Evolutionary conservation across 37 sponge, comb jelly and placozoan genomes (phyloP).

Genomic region (Agelas oroides): DNA sequence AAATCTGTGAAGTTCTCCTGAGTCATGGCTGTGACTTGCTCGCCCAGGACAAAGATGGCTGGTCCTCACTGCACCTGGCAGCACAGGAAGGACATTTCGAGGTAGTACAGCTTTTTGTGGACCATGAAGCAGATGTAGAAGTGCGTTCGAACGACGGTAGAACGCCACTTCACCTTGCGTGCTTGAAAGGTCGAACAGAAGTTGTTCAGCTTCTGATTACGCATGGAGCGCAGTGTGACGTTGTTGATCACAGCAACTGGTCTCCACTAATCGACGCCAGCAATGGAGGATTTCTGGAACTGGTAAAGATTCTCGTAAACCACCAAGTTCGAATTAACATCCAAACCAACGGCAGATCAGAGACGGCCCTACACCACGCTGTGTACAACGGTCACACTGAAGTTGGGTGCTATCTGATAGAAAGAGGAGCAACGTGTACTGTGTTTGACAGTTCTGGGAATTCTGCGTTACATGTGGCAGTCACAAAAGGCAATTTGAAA

Average conservation of each 20-base stretch:
- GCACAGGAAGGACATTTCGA: constrained; percentile 57
- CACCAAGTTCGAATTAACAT: constrained; percentile 68
- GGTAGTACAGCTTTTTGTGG: constrained; percentile 60
- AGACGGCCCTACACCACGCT: constrained; percentile 79
- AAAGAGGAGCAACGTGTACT: constrained; percentile 43
- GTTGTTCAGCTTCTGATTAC: constrained; percentile 68
- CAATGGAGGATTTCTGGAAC: constrained; percentile 76
- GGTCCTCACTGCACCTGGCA: constrained; percentile 74
- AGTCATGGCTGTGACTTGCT: constrained; percentile 57
- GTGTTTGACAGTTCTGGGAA: constrained; percentile 47
- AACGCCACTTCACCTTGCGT: constrained; percentile 74
- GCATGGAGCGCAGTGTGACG: constrained; percentile 63
- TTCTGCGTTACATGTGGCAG: constrained; percentile 75
- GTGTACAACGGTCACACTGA: constrained; percentile 60
- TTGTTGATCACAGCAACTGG: constrained; percentile 68
- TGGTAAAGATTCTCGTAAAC: constrained; percentile 81
- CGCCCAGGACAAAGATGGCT: constrained; percentile 63
- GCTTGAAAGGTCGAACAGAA: constrained; percentile 67
- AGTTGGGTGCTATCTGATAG: constrained; percentile 61
- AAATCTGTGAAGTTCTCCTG: constrained; percentile 72
- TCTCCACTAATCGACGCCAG: constrained; percentile 82
- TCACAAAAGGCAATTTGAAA: constrained; percentile 41
- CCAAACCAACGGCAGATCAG: constrained; percentile 50
- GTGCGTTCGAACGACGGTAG: constrained; percentile 66
- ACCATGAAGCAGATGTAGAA: constrained; percentile 63